A percentile compares a stretch with the other conserved stretches of the same genome.
Conservation (phyloP, 2,113 vertebrate species). For the Vulpes vulpes region DNA sequence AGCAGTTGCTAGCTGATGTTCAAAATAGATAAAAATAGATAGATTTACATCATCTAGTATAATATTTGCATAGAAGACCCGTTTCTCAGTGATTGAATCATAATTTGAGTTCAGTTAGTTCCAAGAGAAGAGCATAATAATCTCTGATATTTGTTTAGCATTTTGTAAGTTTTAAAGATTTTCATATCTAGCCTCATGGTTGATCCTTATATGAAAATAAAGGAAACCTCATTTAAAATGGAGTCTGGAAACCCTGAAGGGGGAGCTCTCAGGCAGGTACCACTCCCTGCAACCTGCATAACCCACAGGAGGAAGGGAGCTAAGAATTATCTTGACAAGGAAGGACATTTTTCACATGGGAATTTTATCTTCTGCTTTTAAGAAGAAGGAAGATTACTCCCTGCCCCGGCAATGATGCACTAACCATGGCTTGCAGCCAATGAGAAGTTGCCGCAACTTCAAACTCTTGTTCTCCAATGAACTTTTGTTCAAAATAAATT, state of each 20-base stretch:
- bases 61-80: neutral
- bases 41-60: slow-evolving; percentile 1
- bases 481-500: neutral
- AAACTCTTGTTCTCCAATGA: neutral
- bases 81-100: slow-evolving; percentile 16
- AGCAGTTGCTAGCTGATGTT: slow-evolving; percentile 11
- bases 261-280: neutral
- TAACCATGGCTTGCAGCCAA: neutral
- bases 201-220: neutral
- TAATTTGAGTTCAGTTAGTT: slow-evolving; percentile 38
- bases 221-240: neutral
- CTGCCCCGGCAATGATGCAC: neutral
- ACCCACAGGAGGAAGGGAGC: neutral
- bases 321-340: neutral
- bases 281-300: neutral
- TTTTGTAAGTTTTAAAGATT: slow-evolving; percentile 18
- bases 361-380: neutral
- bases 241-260: neutral
- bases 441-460: neutral
- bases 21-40: slow-evolving; percentile 48
- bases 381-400: neutral
- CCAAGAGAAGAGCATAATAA: neutral
- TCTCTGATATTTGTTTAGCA: neutral
- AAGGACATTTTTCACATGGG: neutral
- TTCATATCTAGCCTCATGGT: neutral